Evolutionary conservation across 2,888 invertebrate species (phyloP), one percentile per base, ranked within the genome.

Genomic region (Scrobipalpa costella): DNA sequence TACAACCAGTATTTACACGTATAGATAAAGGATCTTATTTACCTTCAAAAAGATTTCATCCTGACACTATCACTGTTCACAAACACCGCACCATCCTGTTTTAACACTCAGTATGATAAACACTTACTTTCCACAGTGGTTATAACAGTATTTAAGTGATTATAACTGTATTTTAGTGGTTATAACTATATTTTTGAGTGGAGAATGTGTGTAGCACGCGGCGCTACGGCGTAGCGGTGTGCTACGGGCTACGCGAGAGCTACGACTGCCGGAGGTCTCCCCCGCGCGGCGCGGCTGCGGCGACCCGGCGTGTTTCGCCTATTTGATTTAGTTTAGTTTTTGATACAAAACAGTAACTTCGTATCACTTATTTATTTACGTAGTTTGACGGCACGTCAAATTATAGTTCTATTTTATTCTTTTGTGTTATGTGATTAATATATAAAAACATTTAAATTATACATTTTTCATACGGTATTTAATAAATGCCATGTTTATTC

Each of bases 231-330:
- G 88, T 86, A 86, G 87, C 88, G 87, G 71, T n/a, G 78, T 76
- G 82, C 84, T 83, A 82, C 83, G 85, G 72, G 77, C 86, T 83
- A 86, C 88, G 88, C 80, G 84, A 79, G 78, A 72, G 79, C 82
- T 84, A 81, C 82, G 84, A 90, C 90, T 90, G 88, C 81, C 87
- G 88, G 81, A 83, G 82, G 72, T 78, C 80, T 77, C 85, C 83
- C 85, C 87, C 75, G 83, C 76, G 79, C 73, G 71, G 70, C 69
- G 69, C 72, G 75, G 72, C 73, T 70, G 72, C 74, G 76, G 74
- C 71, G 68, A 11, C 72, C 78, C 57, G 60, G 52, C 21, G 17
- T 50, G n/a, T 61, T 49, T 61, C 49, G 15, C 75, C 76, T 73
- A 9, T 36, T 34, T 57, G 19, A 33, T 57, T 15, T 15, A 34